These are phyloP conservation scores for Aspidiotus destructor DNA, from an alignment of 2,888 invertebrate genomes.

Conservation along the genomic window DNA sequence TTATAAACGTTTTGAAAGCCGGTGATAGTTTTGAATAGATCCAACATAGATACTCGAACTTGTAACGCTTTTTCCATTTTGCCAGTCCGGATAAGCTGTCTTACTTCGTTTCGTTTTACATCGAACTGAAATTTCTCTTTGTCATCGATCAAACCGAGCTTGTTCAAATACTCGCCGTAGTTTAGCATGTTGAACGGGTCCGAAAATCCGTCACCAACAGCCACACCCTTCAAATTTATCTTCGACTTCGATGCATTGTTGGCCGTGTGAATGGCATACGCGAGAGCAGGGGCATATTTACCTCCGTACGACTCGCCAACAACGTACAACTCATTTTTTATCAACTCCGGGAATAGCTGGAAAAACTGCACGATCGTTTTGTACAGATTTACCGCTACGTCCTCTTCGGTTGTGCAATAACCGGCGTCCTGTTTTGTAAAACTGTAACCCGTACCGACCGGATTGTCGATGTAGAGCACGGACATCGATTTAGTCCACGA, in stretches of 20 bases:
- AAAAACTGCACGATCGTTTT: conserved; percentile 70
- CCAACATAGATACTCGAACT: too few species aligned
- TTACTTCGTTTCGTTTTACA: too few species aligned
- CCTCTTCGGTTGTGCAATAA: conserved; percentile 43
- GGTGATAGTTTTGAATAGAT: conserved; percentile 60
- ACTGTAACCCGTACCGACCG: conserved; percentile 84
- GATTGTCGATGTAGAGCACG: conserved; percentile 82
- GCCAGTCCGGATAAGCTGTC: too few species aligned
- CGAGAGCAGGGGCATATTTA: conserved; percentile 65
- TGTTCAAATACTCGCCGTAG: conserved; percentile 70
- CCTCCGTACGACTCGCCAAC: conserved; percentile 86
- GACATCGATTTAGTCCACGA: conserved; percentile 73
- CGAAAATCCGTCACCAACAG: conserved; percentile 69
- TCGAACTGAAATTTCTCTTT: too few species aligned
- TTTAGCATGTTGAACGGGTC: conserved; percentile 68
- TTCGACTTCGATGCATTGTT: conserved; percentile 50
- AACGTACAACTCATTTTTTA: conserved; percentile 66
- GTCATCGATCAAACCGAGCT: conserved; percentile 51
- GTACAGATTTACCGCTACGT: conserved; percentile 57
- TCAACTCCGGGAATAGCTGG: conserved; percentile 64
- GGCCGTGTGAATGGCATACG: conserved; percentile 57
- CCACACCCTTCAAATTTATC: conserved; percentile 61
- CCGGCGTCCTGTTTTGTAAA: conserved; percentile 59
- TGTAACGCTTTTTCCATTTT: too few species aligned
- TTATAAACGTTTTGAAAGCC: conserved; percentile 70